A percentile compares a stretch with the other conserved stretches of the same genome.
Evolutionary conservation across 2,888 invertebrate species (phyloP).

Genomic region (Patella ulyssiponensis): DNA sequence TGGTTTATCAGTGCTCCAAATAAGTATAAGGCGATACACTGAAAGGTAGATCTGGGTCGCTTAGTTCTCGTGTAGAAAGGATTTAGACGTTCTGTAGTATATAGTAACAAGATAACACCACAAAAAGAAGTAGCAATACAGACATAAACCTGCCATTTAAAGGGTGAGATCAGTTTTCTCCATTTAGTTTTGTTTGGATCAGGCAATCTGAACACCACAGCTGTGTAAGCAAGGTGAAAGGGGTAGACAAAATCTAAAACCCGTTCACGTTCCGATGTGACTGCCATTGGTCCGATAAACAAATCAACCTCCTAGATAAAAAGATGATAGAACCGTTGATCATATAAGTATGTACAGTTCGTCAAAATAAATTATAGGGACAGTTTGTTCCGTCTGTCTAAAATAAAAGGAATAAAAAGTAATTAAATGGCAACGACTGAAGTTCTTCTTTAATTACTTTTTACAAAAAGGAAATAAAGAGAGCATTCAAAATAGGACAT

Average conservation of each 20-base stretch:
- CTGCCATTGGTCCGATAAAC: constrained; percentile 85
- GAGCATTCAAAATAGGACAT: no score
- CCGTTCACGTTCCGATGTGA: constrained; percentile 91
- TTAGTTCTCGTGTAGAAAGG: background rate
- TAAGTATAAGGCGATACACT: background rate
- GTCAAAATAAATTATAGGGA: no score
- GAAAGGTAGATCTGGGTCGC: background rate
- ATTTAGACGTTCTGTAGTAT: background rate
- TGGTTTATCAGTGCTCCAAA: background rate
- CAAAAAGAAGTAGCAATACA: background rate
- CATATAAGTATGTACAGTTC: no score
- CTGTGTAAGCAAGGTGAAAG: constrained; percentile 69
- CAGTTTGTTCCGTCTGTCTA: no score
- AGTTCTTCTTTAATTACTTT: no score
- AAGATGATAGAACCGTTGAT: background rate
- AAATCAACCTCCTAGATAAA: constrained; percentile 84
- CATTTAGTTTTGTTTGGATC: constrained; percentile 47
- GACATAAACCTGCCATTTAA: constrained; percentile 40
- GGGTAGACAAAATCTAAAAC: constrained; percentile 92
- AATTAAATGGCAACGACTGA: no score
- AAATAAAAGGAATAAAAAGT: no score
- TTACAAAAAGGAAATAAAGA: no score
- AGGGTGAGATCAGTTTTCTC: constrained; percentile 51
- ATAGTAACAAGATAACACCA: background rate
- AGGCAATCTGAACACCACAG: constrained; percentile 50